A percentile compares a stretch with the other conserved stretches of the same genome.
These are phyloP conservation scores for Habropoda laboriosa DNA, from an alignment of 1,140 invertebrate species.

Conservation along the genomic window DNA sequence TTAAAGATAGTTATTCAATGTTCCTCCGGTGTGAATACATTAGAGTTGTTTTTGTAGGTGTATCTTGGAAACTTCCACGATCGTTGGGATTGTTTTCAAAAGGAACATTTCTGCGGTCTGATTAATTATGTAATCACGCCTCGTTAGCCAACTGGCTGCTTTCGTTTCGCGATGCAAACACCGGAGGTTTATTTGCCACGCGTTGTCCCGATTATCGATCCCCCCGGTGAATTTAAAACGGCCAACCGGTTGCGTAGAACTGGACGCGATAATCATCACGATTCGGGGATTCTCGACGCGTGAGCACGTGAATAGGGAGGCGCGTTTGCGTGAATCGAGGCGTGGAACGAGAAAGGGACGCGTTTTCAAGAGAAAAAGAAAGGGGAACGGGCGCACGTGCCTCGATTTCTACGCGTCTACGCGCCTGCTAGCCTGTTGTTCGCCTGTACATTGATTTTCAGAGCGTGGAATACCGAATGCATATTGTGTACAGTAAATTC, in stretches of 20 bases:
- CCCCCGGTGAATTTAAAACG: not conserved
- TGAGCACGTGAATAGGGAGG: not conserved
- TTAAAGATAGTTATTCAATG: too few species aligned
- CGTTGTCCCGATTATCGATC: not conserved
- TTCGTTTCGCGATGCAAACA: slow-evolving; percentile 26
- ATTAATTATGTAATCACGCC: slow-evolving; percentile 37
- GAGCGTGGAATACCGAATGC: too few species aligned
- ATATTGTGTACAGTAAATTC: too few species aligned
- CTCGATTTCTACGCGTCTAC: too few species aligned
- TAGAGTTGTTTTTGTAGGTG: too few species aligned
- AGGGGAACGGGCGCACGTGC: too few species aligned
- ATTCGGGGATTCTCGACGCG: not conserved
- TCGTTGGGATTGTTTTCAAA: not conserved
- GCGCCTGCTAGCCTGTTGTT: too few species aligned
- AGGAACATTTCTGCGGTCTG: not conserved
- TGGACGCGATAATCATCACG: not conserved
- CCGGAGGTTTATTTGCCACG: not conserved
- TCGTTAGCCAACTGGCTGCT: slow-evolving; percentile 29
- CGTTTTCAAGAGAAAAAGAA: too few species aligned
- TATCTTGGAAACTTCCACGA: not conserved
- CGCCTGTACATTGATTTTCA: too few species aligned
- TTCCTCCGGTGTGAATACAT: too few species aligned
- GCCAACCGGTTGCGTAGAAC: not conserved
- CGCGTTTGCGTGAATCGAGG: not conserved
- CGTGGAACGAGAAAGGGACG: not conserved